These are phyloP conservation scores for Pemphigus obesinymphae DNA, from an alignment of 1,140 invertebrate species.

Conservation along the genomic window DNA sequence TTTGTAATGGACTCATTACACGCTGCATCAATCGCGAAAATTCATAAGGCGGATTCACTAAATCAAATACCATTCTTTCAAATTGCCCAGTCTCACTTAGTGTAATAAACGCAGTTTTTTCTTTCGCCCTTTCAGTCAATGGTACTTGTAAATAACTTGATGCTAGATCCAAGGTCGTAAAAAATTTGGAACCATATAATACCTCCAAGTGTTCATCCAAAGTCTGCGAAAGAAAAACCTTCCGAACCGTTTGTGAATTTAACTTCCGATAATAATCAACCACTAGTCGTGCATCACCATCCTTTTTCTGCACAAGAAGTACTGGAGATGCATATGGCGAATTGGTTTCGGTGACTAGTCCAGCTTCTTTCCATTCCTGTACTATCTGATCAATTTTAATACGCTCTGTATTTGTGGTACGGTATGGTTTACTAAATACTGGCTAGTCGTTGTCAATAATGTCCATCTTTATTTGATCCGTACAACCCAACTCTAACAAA, in stretches of 20 bases:
- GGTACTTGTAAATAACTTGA: no score
- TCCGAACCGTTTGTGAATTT: constrained; percentile 43
- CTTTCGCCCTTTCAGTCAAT: no score
- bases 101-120: no score
- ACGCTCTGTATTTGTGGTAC: not conserved
- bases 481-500: not conserved
- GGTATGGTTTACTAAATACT: not conserved
- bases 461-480: not conserved
- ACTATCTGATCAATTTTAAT: not conserved
- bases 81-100: no score
- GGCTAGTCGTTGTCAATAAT: not conserved
- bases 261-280: constrained; percentile 45
- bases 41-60: no score
- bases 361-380: not conserved
- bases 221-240: constrained; percentile 44
- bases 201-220: constrained; percentile 45
- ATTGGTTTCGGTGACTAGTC: not conserved
- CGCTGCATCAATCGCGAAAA: no score
- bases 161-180: no score
- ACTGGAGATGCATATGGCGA: not conserved
- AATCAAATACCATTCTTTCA: no score
- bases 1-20: no score
- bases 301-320: not conserved
- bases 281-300: constrained; percentile 26
- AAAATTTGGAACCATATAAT: no score